Base-by-base conservation (phyloP, 2,113 vertebrate genomes). In the Neolamprologus caudopunctatus region DNA sequence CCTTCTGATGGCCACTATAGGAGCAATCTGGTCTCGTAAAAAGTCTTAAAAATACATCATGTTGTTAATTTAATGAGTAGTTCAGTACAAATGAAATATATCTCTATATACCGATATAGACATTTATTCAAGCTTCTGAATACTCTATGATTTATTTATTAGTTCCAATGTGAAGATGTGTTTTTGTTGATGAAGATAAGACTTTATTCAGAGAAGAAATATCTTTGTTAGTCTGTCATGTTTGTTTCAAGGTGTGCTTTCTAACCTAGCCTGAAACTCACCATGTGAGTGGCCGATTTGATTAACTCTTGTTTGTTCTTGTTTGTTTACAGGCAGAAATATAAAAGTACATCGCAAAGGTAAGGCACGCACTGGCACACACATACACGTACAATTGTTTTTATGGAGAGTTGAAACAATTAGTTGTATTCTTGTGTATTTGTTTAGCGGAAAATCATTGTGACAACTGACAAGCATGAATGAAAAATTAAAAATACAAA, bases 251-350 rank as follows among this genome's bases (percentile, higher is more conserved):
- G 66, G 66, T 71, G 35, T 71, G 35, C 11, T 14, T 21, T 21
- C 19, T 71, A 8, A 24, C 7, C 13, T 24, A 40, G 16, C 61
- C 26, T 68, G 61, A 73, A 45, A 73, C 21, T 45, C 40, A 73
- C 40, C 37, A 75, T 5, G 3, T 50, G 26, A 79, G 80, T 66
- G 24, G 28, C n/a, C 4, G 5, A 37, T 40, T 45, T 63, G 3
- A 82, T 3, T 89, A 45, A 89, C 75, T 81, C 4, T 42, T 87
- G 5, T 88, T 9, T 78, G 61, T 85, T 47, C 73, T 57, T 93
- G 57, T 94, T 92, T 85, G 89, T 90, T 96, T 94, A 87, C 96
- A 97, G 96, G 96, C 96, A 97, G 95, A 97, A 96, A 92, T 97
- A 96, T 50, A 97, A 97, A 94, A 95, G 88, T 91, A 95, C 96